phyloP scores from a whole-genome alignment of 2,888 invertebrate genomes.

The Eupithecia inturbata region DNA sequence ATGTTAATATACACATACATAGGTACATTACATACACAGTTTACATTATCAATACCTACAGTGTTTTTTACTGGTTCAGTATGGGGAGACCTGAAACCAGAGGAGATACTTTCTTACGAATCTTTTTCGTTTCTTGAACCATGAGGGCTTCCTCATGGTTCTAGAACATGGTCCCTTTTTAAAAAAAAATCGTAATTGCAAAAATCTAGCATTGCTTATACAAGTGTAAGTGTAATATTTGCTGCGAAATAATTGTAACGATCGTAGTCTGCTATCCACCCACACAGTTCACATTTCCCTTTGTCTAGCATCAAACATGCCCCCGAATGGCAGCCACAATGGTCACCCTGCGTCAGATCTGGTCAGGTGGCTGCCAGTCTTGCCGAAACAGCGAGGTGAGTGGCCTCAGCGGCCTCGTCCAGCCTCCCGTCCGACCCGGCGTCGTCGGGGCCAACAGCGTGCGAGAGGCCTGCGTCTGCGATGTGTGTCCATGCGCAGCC shows the following conservation, averaged over 20 bases:
- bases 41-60: too few relatives aligned
- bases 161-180: too few relatives aligned
- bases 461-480: slow-evolving; percentile 1
- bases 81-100: too few relatives aligned
- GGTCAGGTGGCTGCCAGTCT: slow-evolving; percentile 59
- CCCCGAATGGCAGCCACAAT: slow-evolving; percentile 51
- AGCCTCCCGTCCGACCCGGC: neutral
- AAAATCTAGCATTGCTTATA: neutral
- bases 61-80: neutral
- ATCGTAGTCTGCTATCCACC: neutral
- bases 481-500: neutral
- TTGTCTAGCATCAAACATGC: slow-evolving; percentile 10
- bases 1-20: too few relatives aligned
- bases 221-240: neutral
- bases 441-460: neutral
- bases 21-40: too few relatives aligned
- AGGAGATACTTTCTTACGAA: too few relatives aligned
- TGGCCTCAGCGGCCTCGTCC: slow-evolving; percentile 33
- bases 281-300: too few relatives aligned
- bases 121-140: too few relatives aligned
- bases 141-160: too few relatives aligned
- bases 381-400: slow-evolving; percentile 49
- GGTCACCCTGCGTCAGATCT: slow-evolving; percentile 59
- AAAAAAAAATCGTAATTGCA: neutral
- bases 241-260: neutral